Base-by-base conservation (phyloP, 1,140 invertebrate genomes). In the Adoxophyes honmai region DNA sequence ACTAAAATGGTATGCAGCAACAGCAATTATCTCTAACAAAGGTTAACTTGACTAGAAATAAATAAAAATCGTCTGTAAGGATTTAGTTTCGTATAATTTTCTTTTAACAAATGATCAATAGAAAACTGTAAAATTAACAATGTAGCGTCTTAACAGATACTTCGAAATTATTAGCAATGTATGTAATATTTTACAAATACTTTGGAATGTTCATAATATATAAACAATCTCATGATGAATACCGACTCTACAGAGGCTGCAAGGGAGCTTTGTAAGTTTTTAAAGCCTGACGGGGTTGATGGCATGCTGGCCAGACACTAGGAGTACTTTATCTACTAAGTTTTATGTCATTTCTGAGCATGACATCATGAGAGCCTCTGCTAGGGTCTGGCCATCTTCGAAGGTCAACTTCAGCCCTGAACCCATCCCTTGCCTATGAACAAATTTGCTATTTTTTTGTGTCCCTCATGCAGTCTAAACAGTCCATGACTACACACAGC, bases 91-190 rank as follows among this genome's bases (percentile, higher is more conserved):
- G 66, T 88, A 88, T 88, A 88, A 88, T 88, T 88, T 88, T 88
- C 83, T 88, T 86, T 86, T 86, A 88, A 88, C 86, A 88, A 88
- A 88, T 88, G 81, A 88, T 88, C 86, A 88, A 88, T 88, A 88
- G 85, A 88, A 88, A 88, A 88, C 84, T 88, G 86, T 86, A 88
- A 86, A 88, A 88, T 88, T 88, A 88, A 88, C 86, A 88, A 88
- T 81, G 86, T 86, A 88, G 83, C 81, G 76, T 86, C 86, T 86
- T 88, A 86, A 88, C 83, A 86, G 78, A 85, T 86, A 86, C 78
- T 81, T 85, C 81, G 77, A 88, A 88, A 86, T 86, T 85, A 88
- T 84, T 88, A 82, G 81, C 70, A 72, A 77, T 86, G 86, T 84
- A 86, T 80, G 82, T 84, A 86, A 84, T 86, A 86, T 86, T 85